Percentiles rank a stretch among this genome's conserved stretches.
Conservation (phyloP, 2,113 vertebrate genomes). For the Brevimyrus niger region DNA sequence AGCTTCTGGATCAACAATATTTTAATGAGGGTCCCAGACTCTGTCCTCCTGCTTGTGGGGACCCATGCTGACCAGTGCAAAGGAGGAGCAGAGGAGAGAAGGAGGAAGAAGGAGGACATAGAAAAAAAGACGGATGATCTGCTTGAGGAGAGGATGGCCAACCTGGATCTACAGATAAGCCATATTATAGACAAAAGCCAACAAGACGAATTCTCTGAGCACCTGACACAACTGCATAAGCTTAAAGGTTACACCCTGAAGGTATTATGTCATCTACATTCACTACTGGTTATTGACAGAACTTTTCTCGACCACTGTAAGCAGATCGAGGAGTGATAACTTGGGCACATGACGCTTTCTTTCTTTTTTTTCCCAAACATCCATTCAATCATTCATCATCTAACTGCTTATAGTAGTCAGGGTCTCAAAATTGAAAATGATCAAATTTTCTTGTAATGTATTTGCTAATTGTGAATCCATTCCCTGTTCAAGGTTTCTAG, state of each 20-base stretch:
- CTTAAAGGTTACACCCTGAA: slow-evolving; percentile 40
- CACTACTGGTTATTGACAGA: not conserved
- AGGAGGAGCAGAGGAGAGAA: slow-evolving; percentile 38
- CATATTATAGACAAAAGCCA: slow-evolving; percentile 45
- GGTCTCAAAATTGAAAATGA: not conserved
- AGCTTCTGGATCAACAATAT: slow-evolving; percentile 64
- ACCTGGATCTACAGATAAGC: slow-evolving; percentile 36
- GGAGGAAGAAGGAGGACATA: slow-evolving; percentile 46
- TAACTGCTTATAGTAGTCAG: not conserved
- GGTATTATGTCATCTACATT: slow-evolving; percentile 17
- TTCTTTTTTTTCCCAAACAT: not conserved
- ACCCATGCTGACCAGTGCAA: slow-evolving; percentile 52
- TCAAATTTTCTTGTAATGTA: not conserved
- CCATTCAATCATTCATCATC: not conserved
- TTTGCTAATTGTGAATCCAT: not conserved
- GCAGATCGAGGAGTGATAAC: not conserved
- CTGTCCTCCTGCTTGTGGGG: slow-evolving; percentile 52
- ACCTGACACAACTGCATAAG: slow-evolving; percentile 48
- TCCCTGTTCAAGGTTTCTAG: slow-evolving; percentile 34
- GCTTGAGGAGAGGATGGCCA: slow-evolving; percentile 41
- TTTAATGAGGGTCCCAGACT: slow-evolving; percentile 54
- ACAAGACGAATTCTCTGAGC: slow-evolving; percentile 39
- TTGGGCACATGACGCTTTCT: not conserved
- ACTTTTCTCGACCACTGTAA: not conserved
- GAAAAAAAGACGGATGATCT: slow-evolving; percentile 38